Conservation (phyloP, 1,140 invertebrate genomes). For the Pectinophora gossypiella region DNA sequence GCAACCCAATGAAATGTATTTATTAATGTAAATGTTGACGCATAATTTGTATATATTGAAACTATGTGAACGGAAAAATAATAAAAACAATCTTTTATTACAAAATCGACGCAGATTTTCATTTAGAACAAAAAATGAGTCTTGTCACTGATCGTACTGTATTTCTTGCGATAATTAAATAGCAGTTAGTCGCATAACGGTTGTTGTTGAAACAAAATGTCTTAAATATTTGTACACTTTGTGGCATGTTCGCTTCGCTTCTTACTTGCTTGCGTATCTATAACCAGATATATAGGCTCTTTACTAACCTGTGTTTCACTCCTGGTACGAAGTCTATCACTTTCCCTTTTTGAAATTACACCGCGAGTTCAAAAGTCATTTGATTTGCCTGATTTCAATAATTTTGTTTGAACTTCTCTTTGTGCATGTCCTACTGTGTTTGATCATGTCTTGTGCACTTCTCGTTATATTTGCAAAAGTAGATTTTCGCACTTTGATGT, state of each 20-base stretch:
- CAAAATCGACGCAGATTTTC: slow-evolving; percentile 62
- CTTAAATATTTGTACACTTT: slow-evolving; percentile 31
- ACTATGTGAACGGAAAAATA: slow-evolving; percentile 63
- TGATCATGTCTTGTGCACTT: slow-evolving; percentile 21
- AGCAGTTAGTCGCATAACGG: slow-evolving; percentile 33
- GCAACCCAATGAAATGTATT: slow-evolving; percentile 52
- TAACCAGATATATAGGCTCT: not conserved
- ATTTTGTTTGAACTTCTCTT: slow-evolving; percentile 64
- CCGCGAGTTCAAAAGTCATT: not conserved
- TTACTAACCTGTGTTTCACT: slow-evolving; percentile 5
- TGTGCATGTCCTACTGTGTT: slow-evolving; percentile 50
- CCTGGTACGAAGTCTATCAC: not conserved
- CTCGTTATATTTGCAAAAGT: not conserved
- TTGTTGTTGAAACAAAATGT: slow-evolving; percentile 38
- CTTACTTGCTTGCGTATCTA: slow-evolving; percentile 16
- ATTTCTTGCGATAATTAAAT: slow-evolving; percentile 11
- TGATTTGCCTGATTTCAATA: slow-evolving; percentile 53
- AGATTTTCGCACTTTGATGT: not conserved
- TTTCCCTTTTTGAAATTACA: not conserved
- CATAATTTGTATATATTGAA: slow-evolving; percentile 74
- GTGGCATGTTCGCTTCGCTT: slow-evolving; percentile 57
- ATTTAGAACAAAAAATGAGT: slow-evolving; percentile 45
- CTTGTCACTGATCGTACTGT: slow-evolving; percentile 60
- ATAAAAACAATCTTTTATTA: slow-evolving; percentile 72
- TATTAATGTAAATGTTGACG: slow-evolving; percentile 67